Conservation (phyloP, 1,140 invertebrate genomes). For the Philotrypesis tridentata region DNA sequence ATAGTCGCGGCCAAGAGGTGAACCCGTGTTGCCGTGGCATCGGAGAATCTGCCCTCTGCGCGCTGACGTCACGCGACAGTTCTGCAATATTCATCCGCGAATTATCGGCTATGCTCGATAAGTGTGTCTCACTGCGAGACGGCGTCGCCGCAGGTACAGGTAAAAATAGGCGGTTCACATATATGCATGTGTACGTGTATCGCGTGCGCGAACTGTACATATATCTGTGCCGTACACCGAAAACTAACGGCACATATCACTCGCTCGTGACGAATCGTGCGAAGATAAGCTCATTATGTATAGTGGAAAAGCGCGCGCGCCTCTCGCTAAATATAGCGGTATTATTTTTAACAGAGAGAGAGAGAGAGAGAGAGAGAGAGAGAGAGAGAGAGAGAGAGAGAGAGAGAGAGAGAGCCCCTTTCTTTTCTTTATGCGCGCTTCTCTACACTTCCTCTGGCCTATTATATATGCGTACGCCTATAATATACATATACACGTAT, state of each 20-base stretch:
- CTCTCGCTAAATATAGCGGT: constrained; percentile 26
- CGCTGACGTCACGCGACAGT: background rate
- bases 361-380: too few species aligned
- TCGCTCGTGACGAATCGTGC: background rate
- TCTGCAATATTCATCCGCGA: background rate
- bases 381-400: too few species aligned
- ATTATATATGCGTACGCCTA: background rate
- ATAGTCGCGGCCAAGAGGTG: too few species aligned
- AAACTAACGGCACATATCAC: background rate
- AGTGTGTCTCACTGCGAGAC: background rate
- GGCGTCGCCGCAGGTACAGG: background rate
- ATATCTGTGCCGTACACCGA: background rate
- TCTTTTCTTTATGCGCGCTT: background rate
- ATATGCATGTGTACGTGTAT: background rate
- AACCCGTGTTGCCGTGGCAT: too few species aligned
- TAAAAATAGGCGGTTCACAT: too few species aligned
- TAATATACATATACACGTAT: too few species aligned
- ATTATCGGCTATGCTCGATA: background rate
- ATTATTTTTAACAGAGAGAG: constrained; percentile 39
- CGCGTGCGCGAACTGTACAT: too few species aligned
- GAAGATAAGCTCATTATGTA: background rate
- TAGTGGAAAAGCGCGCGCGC: background rate
- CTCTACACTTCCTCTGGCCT: background rate
- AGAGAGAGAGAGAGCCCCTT: too few species aligned
- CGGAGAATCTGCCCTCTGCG: background rate